These are phyloP conservation scores for Agrotis ipsilon DNA, from an alignment of 2,888 invertebrate species.

Conservation along the genomic window DNA sequence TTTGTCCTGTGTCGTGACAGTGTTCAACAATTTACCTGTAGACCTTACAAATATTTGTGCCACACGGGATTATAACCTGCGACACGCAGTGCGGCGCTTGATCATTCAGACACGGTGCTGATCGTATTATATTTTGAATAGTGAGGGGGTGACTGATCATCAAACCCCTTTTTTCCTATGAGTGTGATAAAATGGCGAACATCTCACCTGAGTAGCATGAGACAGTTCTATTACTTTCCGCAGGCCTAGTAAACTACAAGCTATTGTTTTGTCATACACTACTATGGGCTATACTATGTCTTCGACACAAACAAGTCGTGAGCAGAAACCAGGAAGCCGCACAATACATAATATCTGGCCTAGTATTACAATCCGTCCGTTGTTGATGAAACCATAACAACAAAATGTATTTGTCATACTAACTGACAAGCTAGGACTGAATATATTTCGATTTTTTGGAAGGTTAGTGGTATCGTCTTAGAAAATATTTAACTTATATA, in stretches of 20 bases:
- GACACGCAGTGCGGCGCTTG: too few relatives aligned
- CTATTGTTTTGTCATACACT: neutral
- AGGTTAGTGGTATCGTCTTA: neutral
- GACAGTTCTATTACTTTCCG: slow-evolving; percentile 1
- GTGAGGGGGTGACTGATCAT: neutral
- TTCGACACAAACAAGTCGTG: slow-evolving; percentile 54
- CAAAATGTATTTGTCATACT: neutral
- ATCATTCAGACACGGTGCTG: too few relatives aligned
- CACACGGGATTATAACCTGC: too few relatives aligned
- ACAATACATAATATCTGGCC: slow-evolving; percentile 22
- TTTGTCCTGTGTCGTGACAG: too few relatives aligned
- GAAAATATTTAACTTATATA: neutral
- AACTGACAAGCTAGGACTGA: neutral
- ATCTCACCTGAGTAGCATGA: neutral
- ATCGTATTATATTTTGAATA: too few relatives aligned
- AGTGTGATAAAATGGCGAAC: neutral
- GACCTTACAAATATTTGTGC: too few relatives aligned
- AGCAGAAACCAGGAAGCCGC: slow-evolving; percentile 55
- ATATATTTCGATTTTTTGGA: neutral
- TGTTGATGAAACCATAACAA: neutral
- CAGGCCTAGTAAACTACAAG: neutral
- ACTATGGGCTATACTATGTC: neutral
- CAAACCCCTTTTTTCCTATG: neutral
- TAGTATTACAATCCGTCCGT: slow-evolving; percentile 11
- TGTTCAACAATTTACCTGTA: too few relatives aligned